Percentiles rank a stretch among this genome's conserved stretches.
phyloP scores from a whole-genome alignment of 2,888 invertebrate genomes.

The Platerodrilus igneus region DNA sequence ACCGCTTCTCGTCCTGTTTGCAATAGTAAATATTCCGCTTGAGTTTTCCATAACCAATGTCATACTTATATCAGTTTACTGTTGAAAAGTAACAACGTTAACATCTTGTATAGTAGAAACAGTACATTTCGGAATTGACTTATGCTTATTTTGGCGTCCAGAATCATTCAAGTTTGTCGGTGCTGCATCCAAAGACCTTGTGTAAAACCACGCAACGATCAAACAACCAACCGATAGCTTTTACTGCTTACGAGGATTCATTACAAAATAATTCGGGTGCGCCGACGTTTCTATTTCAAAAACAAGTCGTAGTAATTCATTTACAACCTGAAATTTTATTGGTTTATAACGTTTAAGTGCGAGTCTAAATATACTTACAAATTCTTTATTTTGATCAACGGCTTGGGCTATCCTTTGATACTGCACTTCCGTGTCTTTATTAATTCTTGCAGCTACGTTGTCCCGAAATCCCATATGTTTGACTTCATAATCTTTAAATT shows the following conservation, averaged over 20 bases:
- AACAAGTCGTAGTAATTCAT: slow-evolving; percentile 39
- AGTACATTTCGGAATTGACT: too few species aligned
- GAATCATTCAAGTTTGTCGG: too few species aligned
- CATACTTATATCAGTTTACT: too few species aligned
- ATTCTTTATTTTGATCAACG: slow-evolving; percentile 39
- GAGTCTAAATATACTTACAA: slow-evolving; percentile 29
- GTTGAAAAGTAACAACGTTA: too few species aligned
- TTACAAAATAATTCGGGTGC: slow-evolving; percentile 40
- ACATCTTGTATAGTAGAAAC: too few species aligned
- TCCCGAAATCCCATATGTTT: slow-evolving; percentile 45
- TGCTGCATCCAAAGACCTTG: too few species aligned
- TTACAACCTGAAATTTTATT: slow-evolving; percentile 36
- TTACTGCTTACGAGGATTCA: slow-evolving; percentile 27
- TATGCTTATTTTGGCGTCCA: too few species aligned
- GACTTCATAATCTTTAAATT: slow-evolving; percentile 44
- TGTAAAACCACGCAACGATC: too few species aligned
- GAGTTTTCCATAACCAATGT: too few species aligned
- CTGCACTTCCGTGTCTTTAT: slow-evolving; percentile 41
- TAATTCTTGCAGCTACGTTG: slow-evolving; percentile 44
- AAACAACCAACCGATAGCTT: too few species aligned
- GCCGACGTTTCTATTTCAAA: slow-evolving; percentile 40
- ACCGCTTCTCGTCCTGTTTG: too few species aligned
- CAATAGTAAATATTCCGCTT: too few species aligned
- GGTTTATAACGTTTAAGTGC: neutral
- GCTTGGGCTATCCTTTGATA: slow-evolving; percentile 37